Evolutionary conservation across 2,888 invertebrate species (phyloP), one percentile per base, ranked within the genome.

Genomic region (Magallana nippona): DNA sequence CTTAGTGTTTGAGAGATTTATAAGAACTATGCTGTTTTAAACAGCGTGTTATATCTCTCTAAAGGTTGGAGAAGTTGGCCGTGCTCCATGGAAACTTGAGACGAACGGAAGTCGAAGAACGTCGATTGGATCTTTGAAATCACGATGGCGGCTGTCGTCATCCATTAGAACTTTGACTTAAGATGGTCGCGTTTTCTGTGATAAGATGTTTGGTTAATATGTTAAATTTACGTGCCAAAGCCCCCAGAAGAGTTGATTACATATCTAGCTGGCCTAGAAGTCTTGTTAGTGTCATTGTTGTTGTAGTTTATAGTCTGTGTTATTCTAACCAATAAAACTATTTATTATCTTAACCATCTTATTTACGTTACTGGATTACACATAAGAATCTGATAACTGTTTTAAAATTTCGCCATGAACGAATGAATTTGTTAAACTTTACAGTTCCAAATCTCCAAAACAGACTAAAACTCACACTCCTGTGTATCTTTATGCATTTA

Each of bases 111-210:
- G 71, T 22, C 71, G 71, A 71, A 22, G 22, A 27, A 15, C 10
- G 71, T 71, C 32, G 71, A 71, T 22, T 71, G 71, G 71, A 71
- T 71, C 71, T 22, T 71, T 71, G 71, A 71, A 71, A 71, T 71
- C 71, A 71, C 11, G 71, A 27, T 71, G 22, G 17, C 60, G n/a
- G 11, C 44, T 44, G 44, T 44, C 60, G 60, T 32, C 71, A 71
- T 22, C 71, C 71, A 71, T 10, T 71, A 71, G 71, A 32, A 71
- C 71, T 27, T 71, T 13, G 22, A 71, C 22, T 3, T 19, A 32
- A 71, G 32, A 32, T 22, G 71, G 22, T 71, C 71, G 60, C 71
- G 71, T 71, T 22, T 19, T 32, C 71, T 71, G 71, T 71, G 71
- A 71, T 71, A 71, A 71, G 71, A 60, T 71, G 22, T 71, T 44